Base-by-base conservation (phyloP, 1,140 invertebrate species). In the Tetramorium parvispinum region DNA sequence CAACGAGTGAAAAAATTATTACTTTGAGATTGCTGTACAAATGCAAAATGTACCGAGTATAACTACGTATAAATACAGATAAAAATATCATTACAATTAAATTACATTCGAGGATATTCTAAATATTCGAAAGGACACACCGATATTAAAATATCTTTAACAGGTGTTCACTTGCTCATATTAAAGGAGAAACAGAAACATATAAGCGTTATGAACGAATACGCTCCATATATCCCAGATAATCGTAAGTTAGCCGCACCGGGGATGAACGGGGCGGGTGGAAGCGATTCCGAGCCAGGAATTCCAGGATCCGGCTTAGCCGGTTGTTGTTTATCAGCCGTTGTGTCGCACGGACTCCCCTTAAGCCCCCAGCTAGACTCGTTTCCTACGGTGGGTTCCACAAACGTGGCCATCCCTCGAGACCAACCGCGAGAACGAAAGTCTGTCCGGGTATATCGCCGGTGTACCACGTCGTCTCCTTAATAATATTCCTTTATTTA, bases 171-270 rank as follows among this genome's bases (percentile, higher is more conserved):
- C 18, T 11, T 43, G 4, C 27, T 32, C 53, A n/a, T 32, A 21
- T 18, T 49, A 8, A 6, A 40, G 24, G 43, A 57, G 6, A 83
- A 79, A 21, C 4, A 21, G 27, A 4, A 86, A 37, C 16, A 13
- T 32, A 49, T 10, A 71, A 73, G 7, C 16, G 13, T 75, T 83
- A 53, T 18, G 43, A 49, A 85, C 57, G 16, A 61, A 83, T 51
- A 24, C 53, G 1, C 7, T 13, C 90, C 92, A 89, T 93, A 94
- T 92, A 93, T 94, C 92, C 43, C n/a, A 21, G 59, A 85, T 92
- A 93, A 92, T 93, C 89, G 91, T 87, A 89, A 87, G 88, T 86
- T 86, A 79, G 63, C 27, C 32, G 73, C 55, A 21, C 21, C 21
- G n/a, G 8, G 6, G 55, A 6, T 8, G 18, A 8, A 90, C 89